Evolutionary conservation across 1,140 invertebrate species (phyloP).

Genomic region (Drosophila ficusphila): DNA sequence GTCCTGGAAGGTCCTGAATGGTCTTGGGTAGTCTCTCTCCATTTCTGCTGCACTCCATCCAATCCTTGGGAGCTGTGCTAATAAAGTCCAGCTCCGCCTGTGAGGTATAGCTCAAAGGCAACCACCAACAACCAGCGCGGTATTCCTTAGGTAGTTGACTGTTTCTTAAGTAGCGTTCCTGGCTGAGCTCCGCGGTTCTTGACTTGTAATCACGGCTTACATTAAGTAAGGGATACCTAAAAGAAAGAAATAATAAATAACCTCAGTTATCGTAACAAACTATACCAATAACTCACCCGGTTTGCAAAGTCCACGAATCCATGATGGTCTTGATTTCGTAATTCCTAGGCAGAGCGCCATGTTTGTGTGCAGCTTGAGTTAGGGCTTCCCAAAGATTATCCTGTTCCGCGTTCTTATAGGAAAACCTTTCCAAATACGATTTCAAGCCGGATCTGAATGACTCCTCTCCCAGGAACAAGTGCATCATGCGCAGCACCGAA

Average conservation of each 20-base stretch:
- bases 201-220: slow-evolving; percentile 86
- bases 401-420: slow-evolving; percentile 90
- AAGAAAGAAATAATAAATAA: neutral
- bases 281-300: slow-evolving; percentile 83
- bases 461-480: slow-evolving; percentile 91
- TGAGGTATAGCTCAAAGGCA: slow-evolving; percentile 88
- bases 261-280: no score
- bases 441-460: slow-evolving; percentile 88
- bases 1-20: slow-evolving; percentile 38
- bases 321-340: slow-evolving; percentile 88
- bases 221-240: slow-evolving; percentile 89
- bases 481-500: slow-evolving; percentile 94
- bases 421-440: slow-evolving; percentile 87
- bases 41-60: slow-evolving; percentile 85
- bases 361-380: slow-evolving; percentile 86
- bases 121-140: slow-evolving; percentile 84
- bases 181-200: neutral
- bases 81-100: slow-evolving; percentile 86
- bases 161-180: slow-evolving; percentile 9
- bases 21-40: slow-evolving; percentile 52
- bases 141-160: neutral
- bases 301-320: slow-evolving; percentile 93
- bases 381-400: slow-evolving; percentile 92
- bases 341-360: slow-evolving; percentile 84
- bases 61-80: slow-evolving; percentile 86